Conservation (phyloP, 2,888 invertebrate species). For the Caenorhabditis panamensis region DNA sequence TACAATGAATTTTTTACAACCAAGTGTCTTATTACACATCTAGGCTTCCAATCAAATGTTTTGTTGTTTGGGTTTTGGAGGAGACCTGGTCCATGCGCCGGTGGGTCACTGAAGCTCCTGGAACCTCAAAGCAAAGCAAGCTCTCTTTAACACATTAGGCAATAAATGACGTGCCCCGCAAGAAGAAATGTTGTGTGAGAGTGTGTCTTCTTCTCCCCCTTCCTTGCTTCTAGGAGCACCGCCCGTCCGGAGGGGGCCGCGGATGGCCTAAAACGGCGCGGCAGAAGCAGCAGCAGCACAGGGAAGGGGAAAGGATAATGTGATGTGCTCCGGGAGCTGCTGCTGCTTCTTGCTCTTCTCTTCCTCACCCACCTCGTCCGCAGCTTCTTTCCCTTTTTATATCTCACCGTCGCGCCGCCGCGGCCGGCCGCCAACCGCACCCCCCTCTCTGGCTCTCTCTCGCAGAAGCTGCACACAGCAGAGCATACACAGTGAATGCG, state of each 20-base stretch:
- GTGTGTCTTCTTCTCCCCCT: slow-evolving; percentile 1
- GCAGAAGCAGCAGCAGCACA: neutral
- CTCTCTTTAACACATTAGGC: slow-evolving; percentile 13
- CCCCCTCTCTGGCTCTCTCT: neutral
- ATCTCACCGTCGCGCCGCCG: neutral
- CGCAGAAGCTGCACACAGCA: neutral
- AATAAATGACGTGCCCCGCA: slow-evolving; percentile 16
- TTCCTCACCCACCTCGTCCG: slow-evolving; percentile 10
- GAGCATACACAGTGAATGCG: slow-evolving; percentile 17
- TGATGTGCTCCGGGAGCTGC: slow-evolving; percentile 34
- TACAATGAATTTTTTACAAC: neutral
- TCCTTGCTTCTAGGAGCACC: slow-evolving; percentile 11
- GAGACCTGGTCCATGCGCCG: neutral
- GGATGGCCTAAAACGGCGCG: slow-evolving; percentile 13
- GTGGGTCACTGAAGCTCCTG: no score
- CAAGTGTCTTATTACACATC: slow-evolving; percentile 2
- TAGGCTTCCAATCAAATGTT: slow-evolving; percentile 15
- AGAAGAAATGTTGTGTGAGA: neutral
- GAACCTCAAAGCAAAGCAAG: neutral
- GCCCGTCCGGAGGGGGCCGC: neutral
- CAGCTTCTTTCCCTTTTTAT: slow-evolving; percentile 1
- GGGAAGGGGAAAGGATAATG: slow-evolving; percentile 46
- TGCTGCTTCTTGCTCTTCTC: slow-evolving; percentile 22
- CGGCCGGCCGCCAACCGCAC: neutral
- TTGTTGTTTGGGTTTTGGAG: slow-evolving; percentile 11